Percentiles rank a stretch among this genome's conserved stretches.
Evolutionary conservation across 2,113 vertebrate species (phyloP).

Genomic region (Lutjanus erythropterus): DNA sequence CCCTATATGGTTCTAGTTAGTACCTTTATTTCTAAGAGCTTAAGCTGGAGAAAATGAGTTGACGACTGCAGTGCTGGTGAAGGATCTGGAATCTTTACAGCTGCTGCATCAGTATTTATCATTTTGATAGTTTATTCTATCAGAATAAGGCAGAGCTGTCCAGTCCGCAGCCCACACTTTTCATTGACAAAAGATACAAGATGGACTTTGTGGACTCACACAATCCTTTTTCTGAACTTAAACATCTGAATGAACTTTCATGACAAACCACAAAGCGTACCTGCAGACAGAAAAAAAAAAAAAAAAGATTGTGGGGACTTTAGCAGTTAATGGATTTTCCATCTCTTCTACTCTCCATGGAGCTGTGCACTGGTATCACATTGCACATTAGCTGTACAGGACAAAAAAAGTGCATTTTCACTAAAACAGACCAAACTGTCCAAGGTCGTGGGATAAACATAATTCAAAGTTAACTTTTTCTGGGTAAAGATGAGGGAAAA

Average conservation of each 20-base stretch:
- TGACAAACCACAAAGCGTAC: slow-evolving; percentile 54
- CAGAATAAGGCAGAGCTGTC: slow-evolving; percentile 33
- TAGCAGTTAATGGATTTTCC: slow-evolving; percentile 70
- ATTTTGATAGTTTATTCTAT: slow-evolving; percentile 55
- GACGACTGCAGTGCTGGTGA: slow-evolving; percentile 34
- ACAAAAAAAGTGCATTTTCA: slow-evolving; percentile 54
- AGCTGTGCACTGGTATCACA: slow-evolving; percentile 42
- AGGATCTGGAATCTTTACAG: slow-evolving; percentile 54
- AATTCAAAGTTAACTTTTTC: slow-evolving; percentile 61
- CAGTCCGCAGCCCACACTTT: slow-evolving; percentile 22
- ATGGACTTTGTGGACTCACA: slow-evolving; percentile 39
- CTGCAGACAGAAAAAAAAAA: slow-evolving; percentile 45
- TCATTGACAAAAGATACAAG: slow-evolving; percentile 32
- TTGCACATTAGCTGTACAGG: slow-evolving; percentile 50
- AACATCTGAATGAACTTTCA: slow-evolving; percentile 59
- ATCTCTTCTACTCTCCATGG: slow-evolving; percentile 56
- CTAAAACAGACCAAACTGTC: slow-evolving; percentile 52
- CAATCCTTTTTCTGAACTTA: slow-evolving; percentile 36
- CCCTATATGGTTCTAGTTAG: too few relatives aligned
- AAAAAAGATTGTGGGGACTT: slow-evolving; percentile 37
- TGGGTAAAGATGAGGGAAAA: slow-evolving; percentile 32
- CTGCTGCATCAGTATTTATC: slow-evolving; percentile 50
- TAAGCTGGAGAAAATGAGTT: slow-evolving; percentile 60
- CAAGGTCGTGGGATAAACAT: slow-evolving; percentile 46
- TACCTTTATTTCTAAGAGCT: too few relatives aligned